Base-by-base conservation (phyloP, 2,113 vertebrate genomes). In the Spea multiplicata region DNA sequence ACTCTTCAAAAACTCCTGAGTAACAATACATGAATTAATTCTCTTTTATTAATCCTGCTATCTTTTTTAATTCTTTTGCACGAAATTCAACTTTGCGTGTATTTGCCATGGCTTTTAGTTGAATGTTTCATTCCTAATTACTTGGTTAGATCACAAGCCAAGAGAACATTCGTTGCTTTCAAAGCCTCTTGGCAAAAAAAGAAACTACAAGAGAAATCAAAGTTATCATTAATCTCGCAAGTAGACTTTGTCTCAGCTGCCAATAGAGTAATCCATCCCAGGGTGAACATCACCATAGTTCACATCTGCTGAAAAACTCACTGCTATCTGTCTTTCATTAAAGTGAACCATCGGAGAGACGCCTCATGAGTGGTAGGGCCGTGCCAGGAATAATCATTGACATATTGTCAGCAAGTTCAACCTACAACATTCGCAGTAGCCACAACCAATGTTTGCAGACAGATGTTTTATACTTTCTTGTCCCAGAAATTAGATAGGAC, bases 381-480 rank as follows among this genome's bases (percentile, higher is more conserved):
- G 85, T 84, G 77, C 83, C 86, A 92, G 88, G 89, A 90, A 88
- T 89, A 89, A 89, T 91, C 88, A 91, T 90, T 89, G 91, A 88
- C 87, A 82, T 84, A 84, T 88, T 87, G 90, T 89, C 88, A 86
- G 66, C 83, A 82, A n/a, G 61, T 86, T 83, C 85, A 88, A 85
- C 84, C 90, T 84, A 83, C 84, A 73, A 30, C 81, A 88, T 87
- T 90, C 87, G 84, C 77, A 86, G 83, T 84, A 89, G 81, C 71
- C 83, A 86, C 90, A 91, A 91, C 90, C 71, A 80, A 80, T 80
- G 71, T 80, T 89, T 86, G 84, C 66, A 4, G 57, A 81, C 9
- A 70, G 66, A 75, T 83, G 84, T 84, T 86, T 83, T 55, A 76
- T 77, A 71, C 3, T 8, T 16, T 65, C 70, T 79, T 82, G 73